phyloP scores from a whole-genome alignment of 2,888 invertebrate species.

The Acanthacorydalis orientalis region DNA sequence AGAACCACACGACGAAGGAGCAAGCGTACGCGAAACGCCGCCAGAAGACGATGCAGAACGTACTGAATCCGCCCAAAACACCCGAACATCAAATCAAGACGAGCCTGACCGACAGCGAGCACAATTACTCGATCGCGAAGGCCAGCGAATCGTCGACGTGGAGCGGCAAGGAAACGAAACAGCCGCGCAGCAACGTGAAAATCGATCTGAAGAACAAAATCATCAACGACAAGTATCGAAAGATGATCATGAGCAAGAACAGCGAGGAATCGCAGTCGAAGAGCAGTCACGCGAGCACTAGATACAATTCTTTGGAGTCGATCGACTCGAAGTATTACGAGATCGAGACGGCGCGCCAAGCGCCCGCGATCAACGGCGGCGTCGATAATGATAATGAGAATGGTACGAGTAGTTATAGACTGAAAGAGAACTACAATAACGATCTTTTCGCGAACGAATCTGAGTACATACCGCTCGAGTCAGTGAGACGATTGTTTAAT shows the following conservation, averaged over 20 bases:
- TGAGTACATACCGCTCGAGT: slow-evolving; percentile 6
- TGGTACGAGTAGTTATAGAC: no score
- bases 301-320: not conserved
- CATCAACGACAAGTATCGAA: slow-evolving; percentile 5
- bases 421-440: not conserved
- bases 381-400: not conserved
- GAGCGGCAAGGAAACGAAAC: not conserved
- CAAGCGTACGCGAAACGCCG: slow-evolving; percentile 21
- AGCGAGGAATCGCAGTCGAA: not conserved
- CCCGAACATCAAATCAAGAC: slow-evolving; percentile 11
- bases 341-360: not conserved
- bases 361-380: no score
- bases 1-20: slow-evolving; percentile 45
- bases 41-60: not conserved
- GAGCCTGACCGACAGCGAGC: slow-evolving; percentile 10
- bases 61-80: not conserved
- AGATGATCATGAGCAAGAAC: not conserved
- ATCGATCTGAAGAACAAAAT: slow-evolving; percentile 26
- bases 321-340: not conserved
- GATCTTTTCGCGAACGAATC: not conserved
- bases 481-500: slow-evolving; percentile 2
- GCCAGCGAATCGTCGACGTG: slow-evolving; percentile 5
- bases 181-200: slow-evolving; percentile 14
- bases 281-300: not conserved
- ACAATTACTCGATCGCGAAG: not conserved